These are phyloP conservation scores for Quadroppia sp. DNA, from an alignment of 2,888 invertebrate genomes.

Conservation along the genomic window DNA sequence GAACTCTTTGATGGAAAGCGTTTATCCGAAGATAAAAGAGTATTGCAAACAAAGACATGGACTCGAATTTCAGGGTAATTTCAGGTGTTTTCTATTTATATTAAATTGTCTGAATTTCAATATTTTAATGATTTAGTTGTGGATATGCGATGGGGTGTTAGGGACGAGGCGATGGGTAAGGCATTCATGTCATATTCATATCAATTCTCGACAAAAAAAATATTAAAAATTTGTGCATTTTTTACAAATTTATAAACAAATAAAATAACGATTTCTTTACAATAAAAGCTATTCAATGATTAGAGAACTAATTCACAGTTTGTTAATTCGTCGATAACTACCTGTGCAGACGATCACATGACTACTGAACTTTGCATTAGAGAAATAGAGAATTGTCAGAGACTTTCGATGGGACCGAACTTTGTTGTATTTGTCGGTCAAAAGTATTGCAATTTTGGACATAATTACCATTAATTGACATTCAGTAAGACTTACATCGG, in stretches of 20 bases:
- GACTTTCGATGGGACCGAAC: constrained; percentile 95
- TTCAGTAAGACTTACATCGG: too few species aligned
- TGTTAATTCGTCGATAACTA: too few species aligned
- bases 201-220: too few species aligned
- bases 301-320: too few species aligned
- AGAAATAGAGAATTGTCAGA: constrained; percentile 95
- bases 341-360: constrained; percentile 82
- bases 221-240: too few species aligned
- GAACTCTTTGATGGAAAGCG: constrained; percentile 95
- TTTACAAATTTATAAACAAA: neutral
- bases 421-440: constrained; percentile 96
- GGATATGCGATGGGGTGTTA: constrained; percentile 97
- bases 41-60: constrained; percentile 96
- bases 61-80: constrained; percentile 80
- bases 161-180: constrained; percentile 80
- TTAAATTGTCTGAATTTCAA: too few species aligned
- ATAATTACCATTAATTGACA: neutral
- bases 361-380: constrained; percentile 97
- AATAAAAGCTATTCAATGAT: too few species aligned
- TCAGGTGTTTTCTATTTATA: neutral
- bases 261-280: too few species aligned
- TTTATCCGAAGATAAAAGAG: constrained; percentile 93
- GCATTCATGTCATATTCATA: neutral
- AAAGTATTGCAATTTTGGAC: constrained; percentile 57
- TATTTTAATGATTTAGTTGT: constrained; percentile 68